phyloP scores from a whole-genome alignment of 1,140 invertebrate genomes.

The Camponotus vicinus region DNA sequence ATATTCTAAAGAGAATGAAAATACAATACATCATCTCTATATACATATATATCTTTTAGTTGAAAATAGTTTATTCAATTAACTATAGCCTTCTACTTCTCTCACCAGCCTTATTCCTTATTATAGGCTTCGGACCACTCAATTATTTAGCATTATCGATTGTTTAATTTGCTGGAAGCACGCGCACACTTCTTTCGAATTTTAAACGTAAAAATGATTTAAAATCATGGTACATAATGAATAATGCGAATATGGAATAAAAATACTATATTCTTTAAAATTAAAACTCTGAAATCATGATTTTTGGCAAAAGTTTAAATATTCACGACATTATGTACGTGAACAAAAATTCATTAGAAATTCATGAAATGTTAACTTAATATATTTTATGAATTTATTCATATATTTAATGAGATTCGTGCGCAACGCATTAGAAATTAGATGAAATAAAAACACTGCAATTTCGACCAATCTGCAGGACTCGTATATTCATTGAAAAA shows the following conservation, averaged over 20 bases:
- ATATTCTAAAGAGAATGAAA: conserved; percentile 77
- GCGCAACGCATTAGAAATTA: not conserved
- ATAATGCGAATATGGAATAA: too few relatives aligned
- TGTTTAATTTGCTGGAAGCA: conserved; percentile 51
- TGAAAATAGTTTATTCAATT: conserved; percentile 65
- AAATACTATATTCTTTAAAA: too few relatives aligned
- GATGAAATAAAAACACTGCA: not conserved
- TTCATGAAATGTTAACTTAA: too few relatives aligned
- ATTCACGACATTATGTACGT: too few relatives aligned
- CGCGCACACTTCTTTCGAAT: not conserved
- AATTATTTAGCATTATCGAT: conserved; percentile 39
- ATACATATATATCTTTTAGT: conserved; percentile 27
- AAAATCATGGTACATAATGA: not conserved
- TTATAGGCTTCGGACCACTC: conserved; percentile 23
- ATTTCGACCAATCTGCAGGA: not conserved
- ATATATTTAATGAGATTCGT: not conserved
- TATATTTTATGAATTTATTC: not conserved
- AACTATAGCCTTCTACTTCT: conserved; percentile 25
- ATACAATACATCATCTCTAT: conserved; percentile 71
- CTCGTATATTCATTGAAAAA: not conserved
- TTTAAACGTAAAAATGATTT: not conserved
- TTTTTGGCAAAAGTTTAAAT: too few relatives aligned
- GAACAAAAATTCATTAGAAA: too few relatives aligned
- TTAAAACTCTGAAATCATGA: too few relatives aligned
- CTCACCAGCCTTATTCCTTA: conserved; percentile 63